phyloP scores from a whole-genome alignment of 2,797 vertebrate genomes.

The Galaxias olidus region DNA sequence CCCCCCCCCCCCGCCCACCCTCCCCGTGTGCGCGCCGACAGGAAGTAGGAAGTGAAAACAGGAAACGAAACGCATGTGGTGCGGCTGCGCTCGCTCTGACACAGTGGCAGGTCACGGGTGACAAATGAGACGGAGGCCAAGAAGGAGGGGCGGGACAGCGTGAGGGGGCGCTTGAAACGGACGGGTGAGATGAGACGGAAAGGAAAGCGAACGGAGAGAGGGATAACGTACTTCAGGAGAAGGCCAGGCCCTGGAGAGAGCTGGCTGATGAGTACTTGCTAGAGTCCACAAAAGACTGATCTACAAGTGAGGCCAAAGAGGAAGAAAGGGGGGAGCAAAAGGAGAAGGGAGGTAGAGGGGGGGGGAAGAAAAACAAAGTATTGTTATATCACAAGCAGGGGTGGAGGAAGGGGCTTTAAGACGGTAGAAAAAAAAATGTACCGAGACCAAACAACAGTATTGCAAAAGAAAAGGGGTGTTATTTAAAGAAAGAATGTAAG shows the following conservation, averaged over 20 bases:
- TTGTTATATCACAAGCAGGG: no score
- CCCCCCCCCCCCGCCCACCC: conserved; percentile 12
- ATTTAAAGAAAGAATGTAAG: neutral
- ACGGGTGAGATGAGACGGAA: conserved; percentile 30
- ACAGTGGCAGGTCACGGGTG: conserved; percentile 57
- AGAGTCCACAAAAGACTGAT: conserved; percentile 97
- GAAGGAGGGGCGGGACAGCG: conserved; percentile 51
- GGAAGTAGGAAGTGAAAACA: conserved; percentile 78
- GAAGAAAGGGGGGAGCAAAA: conserved; percentile 67
- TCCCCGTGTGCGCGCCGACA: conserved; percentile 45
- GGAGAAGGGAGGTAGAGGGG: conserved; percentile 25
- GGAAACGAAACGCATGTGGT: conserved; percentile 76
- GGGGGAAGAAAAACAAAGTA: no score
- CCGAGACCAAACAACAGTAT: no score
- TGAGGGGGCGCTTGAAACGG: conserved; percentile 65
- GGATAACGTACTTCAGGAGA: conserved; percentile 93
- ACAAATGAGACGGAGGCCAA: conserved; percentile 49
- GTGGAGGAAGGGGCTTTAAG: no score
- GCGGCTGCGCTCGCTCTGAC: conserved; percentile 50
- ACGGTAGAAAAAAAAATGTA: no score
- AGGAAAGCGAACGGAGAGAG: conserved; percentile 30
- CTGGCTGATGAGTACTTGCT: conserved; percentile 95
- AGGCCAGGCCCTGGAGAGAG: conserved; percentile 94
- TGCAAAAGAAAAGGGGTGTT: conserved; percentile 22
- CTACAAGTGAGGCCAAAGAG: conserved; percentile 75